phyloP scores from a whole-genome alignment of 2,113 vertebrate genomes.

The Felis chaus region DNA sequence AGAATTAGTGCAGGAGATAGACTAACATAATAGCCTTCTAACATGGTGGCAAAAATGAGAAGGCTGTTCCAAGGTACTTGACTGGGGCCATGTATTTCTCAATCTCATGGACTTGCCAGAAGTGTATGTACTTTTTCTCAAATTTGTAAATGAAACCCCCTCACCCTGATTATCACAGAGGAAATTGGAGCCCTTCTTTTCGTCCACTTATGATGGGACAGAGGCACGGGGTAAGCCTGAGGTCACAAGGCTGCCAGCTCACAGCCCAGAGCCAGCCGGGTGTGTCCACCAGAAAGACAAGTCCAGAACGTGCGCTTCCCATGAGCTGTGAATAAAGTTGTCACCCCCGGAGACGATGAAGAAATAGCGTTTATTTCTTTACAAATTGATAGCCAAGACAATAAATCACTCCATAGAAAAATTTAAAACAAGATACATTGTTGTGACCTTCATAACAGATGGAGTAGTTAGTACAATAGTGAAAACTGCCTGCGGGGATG shows the following conservation, averaged over 20 bases:
- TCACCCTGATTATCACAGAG: background rate
- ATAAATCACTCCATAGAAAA: constrained; percentile 81
- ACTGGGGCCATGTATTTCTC: background rate
- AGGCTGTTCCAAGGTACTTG: background rate
- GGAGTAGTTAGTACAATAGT: constrained; percentile 52
- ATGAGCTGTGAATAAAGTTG: constrained; percentile 51
- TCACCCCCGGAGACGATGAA: constrained; percentile 74
- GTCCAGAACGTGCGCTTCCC: background rate
- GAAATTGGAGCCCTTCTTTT: background rate
- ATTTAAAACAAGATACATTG: constrained; percentile 74
- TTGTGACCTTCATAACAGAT: constrained; percentile 73
- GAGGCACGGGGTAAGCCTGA: background rate
- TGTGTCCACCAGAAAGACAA: background rate
- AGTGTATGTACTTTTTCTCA: background rate
- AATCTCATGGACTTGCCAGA: background rate
- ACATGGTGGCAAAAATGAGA: background rate
- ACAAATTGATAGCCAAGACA: constrained; percentile 81
- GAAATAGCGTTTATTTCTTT: constrained; percentile 81
- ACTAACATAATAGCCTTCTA: background rate
- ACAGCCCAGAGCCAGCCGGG: background rate
- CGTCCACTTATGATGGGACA: background rate
- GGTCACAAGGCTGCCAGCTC: background rate
- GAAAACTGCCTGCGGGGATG: constrained; percentile 68
- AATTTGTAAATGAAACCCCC: background rate
- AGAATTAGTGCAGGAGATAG: background rate